phyloP scores from a whole-genome alignment of 2,888 invertebrate species.

The Coremacera marginata region DNA sequence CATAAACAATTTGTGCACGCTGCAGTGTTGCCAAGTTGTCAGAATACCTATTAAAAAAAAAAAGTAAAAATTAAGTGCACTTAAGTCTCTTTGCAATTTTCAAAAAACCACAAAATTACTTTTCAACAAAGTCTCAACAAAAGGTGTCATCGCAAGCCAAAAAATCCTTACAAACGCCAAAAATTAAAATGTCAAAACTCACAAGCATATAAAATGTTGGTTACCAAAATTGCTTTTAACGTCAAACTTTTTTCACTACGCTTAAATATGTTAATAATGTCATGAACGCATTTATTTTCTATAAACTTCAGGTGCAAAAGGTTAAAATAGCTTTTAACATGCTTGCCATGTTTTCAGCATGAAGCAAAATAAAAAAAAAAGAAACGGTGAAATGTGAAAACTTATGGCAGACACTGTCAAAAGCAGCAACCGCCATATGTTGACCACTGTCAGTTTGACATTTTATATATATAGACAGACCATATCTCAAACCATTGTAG shows the following conservation, averaged over 20 bases:
- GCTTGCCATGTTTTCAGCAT: background rate
- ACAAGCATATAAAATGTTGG: too few relatives aligned
- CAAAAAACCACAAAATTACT: background rate
- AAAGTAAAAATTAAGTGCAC: slow-evolving; percentile 9
- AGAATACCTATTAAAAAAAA: background rate
- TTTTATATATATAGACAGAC: background rate
- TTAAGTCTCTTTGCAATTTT: background rate
- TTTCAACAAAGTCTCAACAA: background rate
- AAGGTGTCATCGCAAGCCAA: background rate
- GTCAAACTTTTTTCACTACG: too few relatives aligned
- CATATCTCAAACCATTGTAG: background rate
- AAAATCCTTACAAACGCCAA: too few relatives aligned
- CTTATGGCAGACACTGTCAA: background rate
- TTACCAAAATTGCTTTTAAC: too few relatives aligned
- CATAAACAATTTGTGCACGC: too few relatives aligned
- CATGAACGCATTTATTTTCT: background rate
- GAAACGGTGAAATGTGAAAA: background rate
- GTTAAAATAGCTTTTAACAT: slow-evolving; percentile 2
- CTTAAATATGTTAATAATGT: background rate
- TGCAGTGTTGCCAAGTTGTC: background rate
- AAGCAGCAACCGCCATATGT: slow-evolving; percentile 12
- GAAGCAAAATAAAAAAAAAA: background rate
- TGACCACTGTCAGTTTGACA: slow-evolving; percentile 25
- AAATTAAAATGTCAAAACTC: too few relatives aligned
- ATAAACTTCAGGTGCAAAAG: background rate